Base-by-base conservation (phyloP, 2,888 invertebrate genomes). In the Eupeodes luniger region DNA sequence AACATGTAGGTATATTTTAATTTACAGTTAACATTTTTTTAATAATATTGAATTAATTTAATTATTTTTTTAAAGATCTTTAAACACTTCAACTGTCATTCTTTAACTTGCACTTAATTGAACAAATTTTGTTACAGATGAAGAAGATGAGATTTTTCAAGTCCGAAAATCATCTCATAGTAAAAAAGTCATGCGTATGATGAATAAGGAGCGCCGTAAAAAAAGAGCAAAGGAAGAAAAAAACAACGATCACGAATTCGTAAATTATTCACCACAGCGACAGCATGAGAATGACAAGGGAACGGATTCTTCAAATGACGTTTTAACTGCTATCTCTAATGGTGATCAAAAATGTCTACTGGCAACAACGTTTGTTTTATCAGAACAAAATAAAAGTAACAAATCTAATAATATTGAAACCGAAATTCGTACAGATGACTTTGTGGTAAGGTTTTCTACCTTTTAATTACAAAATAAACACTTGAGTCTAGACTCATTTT, bases 121-220 rank as follows among this genome's bases (percentile, higher is more conserved):
- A 27, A 27, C 2, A 27, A 27, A 27, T 27, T 27, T 12, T 82
- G 70, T 91, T 90, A 9, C 91, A 94, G 93, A 94, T 94, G 97
- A 97, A 91, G 97, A 97, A 92, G 97, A 96, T 40, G 98, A 98
- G 94, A 96, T 97, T 74, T 99, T 99, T 94, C 97, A 98, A 95
- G 97, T 99, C 72, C 98, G 98, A 93, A 99, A 99, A 94, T 98
- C 99, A 10, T 98, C 97, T 10, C 97, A 98, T 92, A 98, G 98
- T 94, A 97, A 98, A 93, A 96, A 97, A 93, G 95, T 98, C 78
- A 96, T 97, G 94, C 96, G 97, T 92, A 96, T 97, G 92, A 94
- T 97, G 91, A 97, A 97, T 92, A 96, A 96, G 93, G 97, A 97
- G 92, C 96, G 96, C 80, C 92, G 93, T 10, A 93, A 93, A 81